These are phyloP conservation scores for Cyprinella venusta DNA, from an alignment of 2,797 vertebrate species.

Conservation along the genomic window DNA sequence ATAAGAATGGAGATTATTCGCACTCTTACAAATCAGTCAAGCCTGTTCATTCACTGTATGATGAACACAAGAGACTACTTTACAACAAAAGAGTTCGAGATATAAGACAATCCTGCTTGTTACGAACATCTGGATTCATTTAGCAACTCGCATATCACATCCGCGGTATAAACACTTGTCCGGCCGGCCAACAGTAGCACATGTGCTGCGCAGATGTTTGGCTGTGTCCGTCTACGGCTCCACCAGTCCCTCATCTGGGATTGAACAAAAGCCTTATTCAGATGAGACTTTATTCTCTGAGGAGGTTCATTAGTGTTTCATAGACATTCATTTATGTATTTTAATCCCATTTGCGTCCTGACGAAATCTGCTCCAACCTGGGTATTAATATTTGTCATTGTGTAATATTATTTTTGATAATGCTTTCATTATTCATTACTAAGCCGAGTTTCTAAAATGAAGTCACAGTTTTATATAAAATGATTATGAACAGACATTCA, in stretches of 20 bases:
- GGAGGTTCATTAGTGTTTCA: not conserved
- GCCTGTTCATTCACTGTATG: conserved; percentile 61
- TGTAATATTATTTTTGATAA: not conserved
- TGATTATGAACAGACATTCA: no score
- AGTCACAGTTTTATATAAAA: no score
- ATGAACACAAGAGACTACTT: conserved; percentile 27
- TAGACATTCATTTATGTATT: not conserved
- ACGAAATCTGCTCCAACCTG: not conserved
- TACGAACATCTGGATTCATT: conserved; percentile 78
- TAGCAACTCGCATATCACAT: conserved; percentile 59
- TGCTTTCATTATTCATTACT: not conserved
- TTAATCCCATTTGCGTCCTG: not conserved
- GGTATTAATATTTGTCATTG: not conserved
- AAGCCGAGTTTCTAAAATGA: no score
- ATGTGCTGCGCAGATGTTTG: conserved; percentile 66
- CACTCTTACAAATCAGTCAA: conserved; percentile 58
- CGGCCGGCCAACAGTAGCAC: conserved; percentile 71
- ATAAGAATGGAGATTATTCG: conserved; percentile 55
- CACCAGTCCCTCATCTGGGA: not conserved
- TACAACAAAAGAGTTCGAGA: conserved; percentile 53
- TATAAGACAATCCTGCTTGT: conserved; percentile 63
- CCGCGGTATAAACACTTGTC: conserved; percentile 56
- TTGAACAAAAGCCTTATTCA: not conserved
- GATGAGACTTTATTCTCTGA: not conserved
- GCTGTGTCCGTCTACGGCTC: conserved; percentile 8